Base-by-base conservation (phyloP, 2,888 invertebrate species). In the Trissoscelio sp. region DNA sequence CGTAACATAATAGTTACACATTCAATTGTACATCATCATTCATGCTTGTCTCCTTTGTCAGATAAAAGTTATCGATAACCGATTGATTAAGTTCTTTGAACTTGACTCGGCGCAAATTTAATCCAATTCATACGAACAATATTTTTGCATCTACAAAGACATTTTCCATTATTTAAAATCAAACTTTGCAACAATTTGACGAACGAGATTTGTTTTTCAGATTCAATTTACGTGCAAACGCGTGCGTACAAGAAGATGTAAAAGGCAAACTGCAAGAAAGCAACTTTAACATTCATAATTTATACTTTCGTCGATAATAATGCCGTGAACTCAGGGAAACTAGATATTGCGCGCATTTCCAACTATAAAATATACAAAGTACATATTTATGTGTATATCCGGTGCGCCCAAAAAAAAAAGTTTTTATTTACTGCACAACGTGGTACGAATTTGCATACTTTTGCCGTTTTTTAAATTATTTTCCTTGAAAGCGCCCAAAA, bases 11-110 rank as follows among this genome's bases (percentile, higher is more conserved):
- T 42, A 20, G 57, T 66, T 58, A 9, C 44, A 57, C 66, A 66
- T 57, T 66, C 48, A 66, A 75, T 75, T 66, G 66, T 75, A 58
- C 57, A 67, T 39, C 66, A 66, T 57, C 75, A 20, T 75, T 75
- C 75, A 75, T 48, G 75, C 75, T 14, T 75, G 48, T 58, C 66
- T 48, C 75, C 75, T 75, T 64, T 39, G 37, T 44, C 34, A 34
- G 74, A 64, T 66, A 37, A 57, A 46, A 46, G 1, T 60, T 44
- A 48, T 57, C 57, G 74, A 74, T 74, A 66, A 66, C 55, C 64
- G 24, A 46, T 39, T 57, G 57, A 46, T 57, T 48, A 66, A 42
- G 46, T 57, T 66, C 64, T 57, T 48, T 57, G 24, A 48, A 57
- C 57, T 46, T 55, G 22, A 42, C n/a, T 48, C 46, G 0, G 14